Conservation (phyloP, 2,113 vertebrate genomes). For the Sturnira hondurensis region DNA sequence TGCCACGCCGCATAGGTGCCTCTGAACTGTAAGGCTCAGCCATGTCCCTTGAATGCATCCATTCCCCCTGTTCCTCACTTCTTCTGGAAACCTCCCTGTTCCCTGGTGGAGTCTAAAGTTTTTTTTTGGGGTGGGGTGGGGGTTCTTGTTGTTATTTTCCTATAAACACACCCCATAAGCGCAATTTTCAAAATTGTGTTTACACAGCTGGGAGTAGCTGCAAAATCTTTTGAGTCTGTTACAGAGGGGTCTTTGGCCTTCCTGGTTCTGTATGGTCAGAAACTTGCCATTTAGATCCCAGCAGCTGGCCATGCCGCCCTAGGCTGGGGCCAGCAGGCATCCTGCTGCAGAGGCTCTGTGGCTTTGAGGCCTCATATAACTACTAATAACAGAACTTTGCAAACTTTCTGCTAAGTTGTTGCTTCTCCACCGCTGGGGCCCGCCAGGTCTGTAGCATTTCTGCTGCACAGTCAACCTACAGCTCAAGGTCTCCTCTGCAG, state of each 20-base stretch:
- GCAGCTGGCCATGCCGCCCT: background rate
- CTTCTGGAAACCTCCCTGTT: background rate
- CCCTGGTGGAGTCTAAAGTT: background rate
- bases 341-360: background rate
- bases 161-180: background rate
- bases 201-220: background rate
- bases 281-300: background rate
- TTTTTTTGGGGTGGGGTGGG: no score
- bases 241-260: background rate
- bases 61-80: background rate
- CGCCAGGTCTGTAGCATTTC: background rate
- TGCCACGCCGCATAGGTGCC: background rate
- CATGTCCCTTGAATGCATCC: background rate
- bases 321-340: background rate
- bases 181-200: background rate
- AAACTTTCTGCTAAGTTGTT: background rate
- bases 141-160: background rate
- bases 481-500: background rate
- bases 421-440: background rate
- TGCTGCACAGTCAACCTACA: background rate
- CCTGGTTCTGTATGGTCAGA: background rate
- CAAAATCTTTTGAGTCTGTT: background rate
- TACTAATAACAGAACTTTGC: background rate
- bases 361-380: background rate
- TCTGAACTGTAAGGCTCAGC: background rate